A percentile compares a stretch with the other conserved stretches of the same genome.
Evolutionary conservation across 2,113 vertebrate genomes (phyloP).

Genomic region (Oceanites oceanicus): DNA sequence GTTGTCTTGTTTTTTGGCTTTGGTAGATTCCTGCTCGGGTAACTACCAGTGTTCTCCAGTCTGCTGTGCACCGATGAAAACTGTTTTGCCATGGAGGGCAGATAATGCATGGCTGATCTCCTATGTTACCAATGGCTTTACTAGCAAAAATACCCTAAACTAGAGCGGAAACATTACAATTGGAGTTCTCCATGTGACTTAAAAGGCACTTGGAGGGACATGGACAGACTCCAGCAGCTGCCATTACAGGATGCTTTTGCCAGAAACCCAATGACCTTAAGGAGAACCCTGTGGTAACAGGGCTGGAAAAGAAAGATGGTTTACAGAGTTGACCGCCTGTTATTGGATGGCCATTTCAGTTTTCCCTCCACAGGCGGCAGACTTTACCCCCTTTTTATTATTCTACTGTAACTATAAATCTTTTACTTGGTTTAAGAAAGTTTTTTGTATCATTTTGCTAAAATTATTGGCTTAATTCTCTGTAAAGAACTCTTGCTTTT

Average conservation of each 20-base stretch:
- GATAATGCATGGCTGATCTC: conserved; percentile 84
- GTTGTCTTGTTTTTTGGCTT: conserved; percentile 77
- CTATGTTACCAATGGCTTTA: conserved; percentile 81
- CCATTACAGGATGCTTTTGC: conserved; percentile 69
- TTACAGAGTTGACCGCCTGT: conserved; percentile 71
- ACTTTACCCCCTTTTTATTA: conserved; percentile 74
- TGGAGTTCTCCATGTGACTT: conserved; percentile 75
- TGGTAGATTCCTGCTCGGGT: conserved; percentile 89
- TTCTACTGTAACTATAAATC: conserved; percentile 73
- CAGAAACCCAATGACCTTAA: conserved; percentile 66
- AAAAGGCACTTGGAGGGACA: conserved; percentile 65
- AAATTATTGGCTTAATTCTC: conserved; percentile 80
- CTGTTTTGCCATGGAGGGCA: conserved; percentile 78
- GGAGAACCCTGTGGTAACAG: conserved; percentile 57
- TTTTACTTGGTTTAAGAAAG: conserved; percentile 79
- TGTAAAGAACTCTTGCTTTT: conserved; percentile 79
- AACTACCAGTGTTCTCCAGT: conserved; percentile 90
- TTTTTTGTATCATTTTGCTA: conserved; percentile 85
- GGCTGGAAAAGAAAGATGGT: conserved; percentile 71
- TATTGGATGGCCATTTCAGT: conserved; percentile 61
- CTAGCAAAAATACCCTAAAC: conserved; percentile 75
- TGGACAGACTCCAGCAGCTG: conserved; percentile 74
- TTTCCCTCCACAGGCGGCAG: conserved; percentile 67
- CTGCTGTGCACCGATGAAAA: conserved; percentile 87
- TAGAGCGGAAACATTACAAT: conserved; percentile 69